These are phyloP conservation scores for Cephus rjabovi DNA, from an alignment of 2,888 invertebrate species.

Conservation along the genomic window DNA sequence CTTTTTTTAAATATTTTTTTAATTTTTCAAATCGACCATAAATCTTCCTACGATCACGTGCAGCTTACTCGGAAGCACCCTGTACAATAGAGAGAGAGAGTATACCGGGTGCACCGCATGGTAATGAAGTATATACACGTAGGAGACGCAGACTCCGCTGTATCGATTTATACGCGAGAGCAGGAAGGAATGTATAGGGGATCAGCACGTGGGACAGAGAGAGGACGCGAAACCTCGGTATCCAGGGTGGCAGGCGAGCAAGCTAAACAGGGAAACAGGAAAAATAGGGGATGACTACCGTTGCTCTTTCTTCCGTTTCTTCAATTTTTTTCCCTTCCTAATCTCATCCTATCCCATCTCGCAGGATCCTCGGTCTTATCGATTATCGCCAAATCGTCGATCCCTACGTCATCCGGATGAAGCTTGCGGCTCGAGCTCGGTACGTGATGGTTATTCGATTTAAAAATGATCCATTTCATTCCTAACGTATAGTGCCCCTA, in stretches of 20 bases:
- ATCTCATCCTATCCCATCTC: background rate
- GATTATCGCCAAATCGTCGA: background rate
- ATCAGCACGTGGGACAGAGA: constrained; percentile 15
- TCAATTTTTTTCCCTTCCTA: background rate
- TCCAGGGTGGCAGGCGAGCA: constrained; percentile 10
- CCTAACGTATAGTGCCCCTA: too few species aligned
- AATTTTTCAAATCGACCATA: background rate
- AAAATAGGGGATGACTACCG: background rate
- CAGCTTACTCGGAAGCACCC: background rate
- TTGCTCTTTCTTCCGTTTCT: background rate
- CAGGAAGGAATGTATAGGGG: constrained; percentile 24
- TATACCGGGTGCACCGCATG: constrained; percentile 47
- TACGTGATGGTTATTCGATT: background rate
- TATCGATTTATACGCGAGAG: constrained; percentile 56
- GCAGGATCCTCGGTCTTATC: background rate
- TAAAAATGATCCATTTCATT: background rate
- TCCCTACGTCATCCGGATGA: too few species aligned
- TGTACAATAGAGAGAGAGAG: constrained; percentile 13
- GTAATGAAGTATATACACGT: constrained; percentile 26
- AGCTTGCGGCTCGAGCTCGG: too few species aligned
- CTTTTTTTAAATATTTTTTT: too few species aligned
- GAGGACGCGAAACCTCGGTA: constrained; percentile 6
- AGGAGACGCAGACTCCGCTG: constrained; percentile 65
- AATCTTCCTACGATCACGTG: background rate
- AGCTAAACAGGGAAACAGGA: background rate